Evolutionary conservation across 2,797 vertebrate genomes (phyloP).

Genomic region (Acrossocheilus wenchowensis): DNA sequence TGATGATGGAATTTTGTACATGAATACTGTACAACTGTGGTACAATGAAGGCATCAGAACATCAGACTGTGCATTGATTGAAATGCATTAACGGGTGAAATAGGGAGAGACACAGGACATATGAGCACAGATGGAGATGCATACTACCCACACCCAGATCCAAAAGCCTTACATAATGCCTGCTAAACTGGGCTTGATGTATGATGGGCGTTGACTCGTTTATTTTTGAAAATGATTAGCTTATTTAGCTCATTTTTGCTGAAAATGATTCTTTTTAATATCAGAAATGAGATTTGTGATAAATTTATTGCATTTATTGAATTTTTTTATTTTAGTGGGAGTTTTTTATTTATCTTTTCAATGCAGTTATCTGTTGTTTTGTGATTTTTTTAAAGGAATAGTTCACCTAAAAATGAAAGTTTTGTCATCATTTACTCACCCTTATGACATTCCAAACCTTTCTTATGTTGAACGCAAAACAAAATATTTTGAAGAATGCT

Average conservation of each 20-base stretch:
- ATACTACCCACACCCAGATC: conserved; percentile 65
- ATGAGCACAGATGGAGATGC: conserved; percentile 38
- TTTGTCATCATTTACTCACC: not conserved
- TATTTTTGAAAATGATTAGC: conserved; percentile 8
- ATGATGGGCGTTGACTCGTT: conserved; percentile 8
- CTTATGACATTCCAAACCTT: not conserved
- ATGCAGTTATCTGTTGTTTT: not conserved
- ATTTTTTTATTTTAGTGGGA: not conserved
- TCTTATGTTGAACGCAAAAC: not conserved
- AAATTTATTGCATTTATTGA: not conserved
- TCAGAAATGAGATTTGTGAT: not conserved
- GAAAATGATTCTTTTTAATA: not conserved
- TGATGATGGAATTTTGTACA: conserved; percentile 15
- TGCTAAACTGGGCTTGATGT: conserved; percentile 69
- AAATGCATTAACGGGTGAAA: not conserved
- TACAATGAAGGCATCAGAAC: conserved; percentile 1
- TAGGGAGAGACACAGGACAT: not conserved
- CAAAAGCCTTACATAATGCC: conserved; percentile 71
- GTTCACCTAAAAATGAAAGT: too few species aligned
- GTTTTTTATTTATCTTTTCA: not conserved
- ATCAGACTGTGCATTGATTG: conserved; percentile 1
- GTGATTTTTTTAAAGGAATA: too few species aligned
- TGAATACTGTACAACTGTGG: not conserved
- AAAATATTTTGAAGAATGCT: not conserved
- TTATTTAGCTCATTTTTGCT: not conserved